Percentiles rank a stretch among this genome's conserved stretches.
phyloP scores from a whole-genome alignment of 2,888 invertebrate species.

The Margaritifera margaritifera region DNA sequence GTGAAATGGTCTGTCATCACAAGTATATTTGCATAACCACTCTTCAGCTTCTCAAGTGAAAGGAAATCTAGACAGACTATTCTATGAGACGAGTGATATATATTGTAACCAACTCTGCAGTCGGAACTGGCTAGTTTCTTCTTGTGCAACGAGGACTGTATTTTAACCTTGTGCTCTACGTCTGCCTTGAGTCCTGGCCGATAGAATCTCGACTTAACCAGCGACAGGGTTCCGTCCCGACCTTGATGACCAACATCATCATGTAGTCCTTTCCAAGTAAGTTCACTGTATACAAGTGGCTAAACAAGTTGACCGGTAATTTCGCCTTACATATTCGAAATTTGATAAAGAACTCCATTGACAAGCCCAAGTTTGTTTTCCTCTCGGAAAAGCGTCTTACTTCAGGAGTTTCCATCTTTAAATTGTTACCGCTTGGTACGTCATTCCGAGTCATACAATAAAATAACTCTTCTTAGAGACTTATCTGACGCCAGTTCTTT shows the following conservation, averaged over 20 bases:
- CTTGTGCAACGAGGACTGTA: too few relatives aligned
- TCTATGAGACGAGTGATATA: too few relatives aligned
- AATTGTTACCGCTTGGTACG: not conserved
- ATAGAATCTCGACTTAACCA: too few relatives aligned
- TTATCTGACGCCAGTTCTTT: not conserved
- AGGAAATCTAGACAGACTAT: too few relatives aligned
- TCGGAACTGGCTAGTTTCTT: too few relatives aligned
- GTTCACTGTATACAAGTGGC: not conserved
- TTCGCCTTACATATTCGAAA: not conserved
- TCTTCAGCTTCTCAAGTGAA: too few relatives aligned
- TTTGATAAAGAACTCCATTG: too few relatives aligned
- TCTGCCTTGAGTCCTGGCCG: too few relatives aligned
- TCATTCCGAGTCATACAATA: not conserved
- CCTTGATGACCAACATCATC: conserved; percentile 8
- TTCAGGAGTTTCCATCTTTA: not conserved
- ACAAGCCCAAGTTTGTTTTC: not conserved
- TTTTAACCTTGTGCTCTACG: too few relatives aligned
- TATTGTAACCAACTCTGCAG: too few relatives aligned
- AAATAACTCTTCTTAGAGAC: conserved; percentile 3
- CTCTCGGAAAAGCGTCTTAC: conserved; percentile 4
- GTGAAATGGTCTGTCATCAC: too few relatives aligned
- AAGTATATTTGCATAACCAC: too few relatives aligned
- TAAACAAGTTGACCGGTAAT: not conserved
- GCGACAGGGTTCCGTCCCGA: not conserved
- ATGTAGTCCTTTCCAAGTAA: conserved; percentile 7